Base-by-base conservation (phyloP, 92 coral and sea anemone species). In the Micromussa lordhowensis region DNA sequence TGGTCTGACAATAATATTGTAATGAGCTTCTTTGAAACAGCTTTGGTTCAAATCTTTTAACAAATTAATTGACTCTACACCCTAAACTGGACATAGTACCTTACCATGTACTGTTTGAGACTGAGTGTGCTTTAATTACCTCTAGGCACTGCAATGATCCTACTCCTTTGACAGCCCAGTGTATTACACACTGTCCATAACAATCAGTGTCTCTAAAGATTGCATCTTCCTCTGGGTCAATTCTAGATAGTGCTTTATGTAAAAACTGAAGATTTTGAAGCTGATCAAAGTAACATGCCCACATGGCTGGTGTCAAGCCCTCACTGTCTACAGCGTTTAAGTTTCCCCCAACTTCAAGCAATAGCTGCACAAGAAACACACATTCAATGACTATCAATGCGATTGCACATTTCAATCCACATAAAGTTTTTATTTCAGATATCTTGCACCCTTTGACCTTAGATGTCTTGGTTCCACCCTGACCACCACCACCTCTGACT, bases 241-340 rank as follows among this genome's bases (percentile, higher is more conserved):
- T 72, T 61, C 99, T 90, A 26, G 89, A 84, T 53, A 96, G 87
- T 48, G 98, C 99, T 29, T 91, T 66, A 59, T 91, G 92, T 53
- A 96, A 85, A 68, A 88, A 16, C 3, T 82, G 88, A 10, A 96
- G 91, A 79, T 95, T 96, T 19, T 72, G 84, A 59, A 89, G 89
- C 84, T 95, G 98, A 66, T 95, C 96, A 91, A 94, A 96, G 91
- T 94, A 92, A 88, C 99, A 95, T 16, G 99, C 99, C 99, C 99
- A 96, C 99, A 96, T 96, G n/a, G 98, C 94, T 78, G 99, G 98
- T 1, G 96, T 95, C 69, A 96, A 88, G 12, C 98, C 98, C 49
- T 96, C 97, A 57, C 92, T 86, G 81, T 96, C 99, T 28, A 72
- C 79, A 13, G 92, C 93, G 87, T 83, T 88, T 29, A 96, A 78